Evolutionary conservation across 2,888 invertebrate species (phyloP).

Genomic region (Mechanitis messenoides): DNA sequence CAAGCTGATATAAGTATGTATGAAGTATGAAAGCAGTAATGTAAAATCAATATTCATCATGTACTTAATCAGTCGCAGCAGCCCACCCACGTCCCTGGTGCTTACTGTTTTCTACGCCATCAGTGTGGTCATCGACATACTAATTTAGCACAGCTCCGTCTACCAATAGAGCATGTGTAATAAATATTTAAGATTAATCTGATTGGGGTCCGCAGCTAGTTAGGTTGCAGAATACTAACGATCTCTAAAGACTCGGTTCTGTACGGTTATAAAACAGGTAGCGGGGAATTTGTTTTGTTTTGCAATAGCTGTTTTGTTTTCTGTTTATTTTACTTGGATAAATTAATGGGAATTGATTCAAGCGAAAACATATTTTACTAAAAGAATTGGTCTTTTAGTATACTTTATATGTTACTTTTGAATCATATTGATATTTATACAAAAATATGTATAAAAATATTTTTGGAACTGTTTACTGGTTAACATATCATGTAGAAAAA

Average conservation of each 20-base stretch:
- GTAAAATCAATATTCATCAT: slow-evolving; percentile 64
- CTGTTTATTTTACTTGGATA: slow-evolving; percentile 27
- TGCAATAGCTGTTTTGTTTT: slow-evolving; percentile 31
- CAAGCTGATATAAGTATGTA: slow-evolving; percentile 14
- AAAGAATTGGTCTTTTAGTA: slow-evolving; percentile 7
- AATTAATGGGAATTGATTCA: slow-evolving; percentile 24
- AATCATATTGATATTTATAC: too few relatives aligned
- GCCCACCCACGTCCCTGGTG: slow-evolving; percentile 70
- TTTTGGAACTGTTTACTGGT: too few relatives aligned
- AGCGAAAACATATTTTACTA: slow-evolving; percentile 20
- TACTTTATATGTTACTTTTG: background rate
- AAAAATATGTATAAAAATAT: too few relatives aligned
- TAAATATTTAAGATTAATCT: slow-evolving; percentile 76
- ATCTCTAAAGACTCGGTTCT: slow-evolving; percentile 41
- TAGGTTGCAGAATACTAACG: slow-evolving; percentile 64
- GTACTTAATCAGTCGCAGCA: slow-evolving; percentile 58
- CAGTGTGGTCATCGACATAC: slow-evolving; percentile 69
- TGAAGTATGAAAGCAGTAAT: slow-evolving; percentile 19
- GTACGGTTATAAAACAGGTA: slow-evolving; percentile 36
- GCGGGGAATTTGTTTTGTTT: slow-evolving; percentile 34
- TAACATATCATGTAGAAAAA: too few relatives aligned
- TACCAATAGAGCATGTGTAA: slow-evolving; percentile 69
- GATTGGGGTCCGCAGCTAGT: slow-evolving; percentile 60
- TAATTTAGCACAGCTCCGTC: slow-evolving; percentile 64
- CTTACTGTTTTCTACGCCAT: slow-evolving; percentile 68